These are phyloP conservation scores for Stegodyphus mimosarum DNA, from an alignment of 1,140 invertebrate species.

Conservation along the genomic window DNA sequence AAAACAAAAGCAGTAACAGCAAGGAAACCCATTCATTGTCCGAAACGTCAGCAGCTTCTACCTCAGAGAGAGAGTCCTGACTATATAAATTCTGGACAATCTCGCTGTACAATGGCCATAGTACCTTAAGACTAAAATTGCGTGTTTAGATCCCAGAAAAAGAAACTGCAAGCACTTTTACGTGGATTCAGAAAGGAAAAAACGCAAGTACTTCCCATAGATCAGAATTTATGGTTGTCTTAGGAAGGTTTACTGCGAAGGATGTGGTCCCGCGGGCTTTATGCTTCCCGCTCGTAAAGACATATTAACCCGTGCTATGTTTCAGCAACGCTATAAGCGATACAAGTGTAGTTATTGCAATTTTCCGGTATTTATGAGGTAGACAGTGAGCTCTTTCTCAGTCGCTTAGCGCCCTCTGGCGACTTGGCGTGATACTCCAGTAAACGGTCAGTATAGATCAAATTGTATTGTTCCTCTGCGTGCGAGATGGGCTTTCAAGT, in stretches of 20 bases:
- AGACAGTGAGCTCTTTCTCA: not conserved
- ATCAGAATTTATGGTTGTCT: constrained; percentile 8
- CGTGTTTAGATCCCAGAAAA: not conserved
- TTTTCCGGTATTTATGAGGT: constrained; percentile 8
- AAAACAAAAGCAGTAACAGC: not conserved
- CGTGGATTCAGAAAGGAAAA: not conserved
- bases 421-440: not conserved
- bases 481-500: not conserved
- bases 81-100: constrained; percentile 2
- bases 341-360: constrained; percentile 14
- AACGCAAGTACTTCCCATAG: not conserved
- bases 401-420: not conserved
- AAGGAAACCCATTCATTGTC: not conserved
- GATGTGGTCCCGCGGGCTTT: not conserved
- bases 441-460: constrained; percentile 7
- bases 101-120: not conserved
- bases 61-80: not conserved
- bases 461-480: not conserved
- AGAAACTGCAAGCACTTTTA: not conserved
- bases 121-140: constrained; percentile 5
- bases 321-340: not conserved
- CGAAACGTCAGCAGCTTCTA: not conserved
- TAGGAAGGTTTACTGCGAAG: not conserved
- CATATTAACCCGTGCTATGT: not conserved
- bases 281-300: not conserved